phyloP scores from a whole-genome alignment of 1,140 invertebrate genomes.

The Bombus confusus region DNA sequence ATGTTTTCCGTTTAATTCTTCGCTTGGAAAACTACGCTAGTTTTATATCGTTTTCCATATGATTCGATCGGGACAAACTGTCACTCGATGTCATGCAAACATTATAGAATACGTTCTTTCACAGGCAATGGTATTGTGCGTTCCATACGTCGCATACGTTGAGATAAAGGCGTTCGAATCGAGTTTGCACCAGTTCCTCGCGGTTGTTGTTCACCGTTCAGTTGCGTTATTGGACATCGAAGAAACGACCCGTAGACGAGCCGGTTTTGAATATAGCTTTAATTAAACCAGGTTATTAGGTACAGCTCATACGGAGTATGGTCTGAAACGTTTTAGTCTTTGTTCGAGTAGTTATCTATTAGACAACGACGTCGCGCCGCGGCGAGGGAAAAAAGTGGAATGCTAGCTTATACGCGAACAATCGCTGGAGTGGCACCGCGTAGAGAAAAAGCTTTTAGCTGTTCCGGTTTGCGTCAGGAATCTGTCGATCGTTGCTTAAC shows the following conservation, averaged over 20 bases:
- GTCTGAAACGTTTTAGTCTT: neutral
- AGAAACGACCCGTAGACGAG: slow-evolving; percentile 39
- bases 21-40: neutral
- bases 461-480: neutral
- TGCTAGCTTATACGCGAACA: neutral
- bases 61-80: neutral
- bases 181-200: slow-evolving; percentile 69
- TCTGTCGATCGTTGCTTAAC: neutral
- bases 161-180: slow-evolving; percentile 57
- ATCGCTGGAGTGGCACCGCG: neutral
- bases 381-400: too few species aligned
- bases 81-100: neutral
- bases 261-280: slow-evolving; percentile 56
- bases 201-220: slow-evolving; percentile 35
- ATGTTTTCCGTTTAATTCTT: neutral
- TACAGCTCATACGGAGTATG: neutral
- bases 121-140: slow-evolving; percentile 40
- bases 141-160: neutral
- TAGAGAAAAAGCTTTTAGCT: neutral
- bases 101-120: neutral
- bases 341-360: neutral
- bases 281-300: slow-evolving; percentile 69
- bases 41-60: too few species aligned
- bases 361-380: neutral
- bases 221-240: slow-evolving; percentile 69